These are phyloP conservation scores for Synergus itoensis DNA, from an alignment of 2,888 invertebrate species.

Conservation along the genomic window DNA sequence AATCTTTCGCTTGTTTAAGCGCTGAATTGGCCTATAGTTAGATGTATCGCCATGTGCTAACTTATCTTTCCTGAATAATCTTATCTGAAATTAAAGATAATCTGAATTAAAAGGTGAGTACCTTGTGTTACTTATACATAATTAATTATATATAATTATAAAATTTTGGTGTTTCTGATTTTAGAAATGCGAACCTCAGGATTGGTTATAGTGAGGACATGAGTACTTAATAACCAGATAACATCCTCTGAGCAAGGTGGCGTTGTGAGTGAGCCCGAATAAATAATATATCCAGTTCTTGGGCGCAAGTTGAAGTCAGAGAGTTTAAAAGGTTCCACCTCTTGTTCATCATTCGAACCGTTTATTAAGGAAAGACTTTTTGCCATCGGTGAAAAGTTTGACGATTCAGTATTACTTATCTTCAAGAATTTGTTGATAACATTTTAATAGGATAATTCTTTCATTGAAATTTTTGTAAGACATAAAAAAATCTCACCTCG, in stretches of 20 bases:
- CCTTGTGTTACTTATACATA: neutral
- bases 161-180: neutral
- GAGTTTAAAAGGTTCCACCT: neutral
- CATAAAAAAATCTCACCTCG: neutral
- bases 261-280: slow-evolving; percentile 8
- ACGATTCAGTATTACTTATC: neutral
- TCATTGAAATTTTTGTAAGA: neutral
- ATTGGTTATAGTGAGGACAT: neutral
- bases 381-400: neutral
- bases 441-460: neutral
- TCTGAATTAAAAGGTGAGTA: neutral
- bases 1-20: neutral
- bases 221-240: slow-evolving; percentile 4
- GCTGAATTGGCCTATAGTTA: neutral
- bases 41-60: neutral
- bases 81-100: neutral
- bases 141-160: neutral
- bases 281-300: slow-evolving; percentile 7
- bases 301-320: neutral
- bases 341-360: neutral
- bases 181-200: neutral
- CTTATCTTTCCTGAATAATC: neutral
- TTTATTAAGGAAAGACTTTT: neutral
- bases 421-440: neutral
- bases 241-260: slow-evolving; percentile 24